A percentile compares a stretch with the other conserved stretches of the same genome.
These are phyloP conservation scores for Argyresthia goedartella DNA, from an alignment of 2,888 invertebrate genomes.

Conservation along the genomic window DNA sequence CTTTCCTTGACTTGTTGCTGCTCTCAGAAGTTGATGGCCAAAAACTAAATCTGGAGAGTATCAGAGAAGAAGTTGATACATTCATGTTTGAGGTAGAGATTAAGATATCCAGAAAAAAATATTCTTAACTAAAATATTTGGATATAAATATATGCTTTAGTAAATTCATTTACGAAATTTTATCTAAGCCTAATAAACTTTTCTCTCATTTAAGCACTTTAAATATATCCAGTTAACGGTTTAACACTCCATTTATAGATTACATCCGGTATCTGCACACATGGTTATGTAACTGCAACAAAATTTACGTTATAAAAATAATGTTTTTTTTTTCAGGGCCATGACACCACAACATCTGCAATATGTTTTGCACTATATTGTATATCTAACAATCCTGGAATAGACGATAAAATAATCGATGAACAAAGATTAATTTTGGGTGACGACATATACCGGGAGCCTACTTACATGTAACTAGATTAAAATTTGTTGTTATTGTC, in stretches of 20 bases:
- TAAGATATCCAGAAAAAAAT: neutral
- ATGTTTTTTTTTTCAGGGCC: slow-evolving; percentile 52
- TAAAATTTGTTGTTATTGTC: too few relatives aligned
- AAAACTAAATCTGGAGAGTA: slow-evolving; percentile 68
- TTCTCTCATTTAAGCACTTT: too few relatives aligned
- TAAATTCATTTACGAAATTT: too few relatives aligned
- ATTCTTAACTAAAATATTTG: too few relatives aligned
- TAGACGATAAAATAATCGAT: slow-evolving; percentile 61
- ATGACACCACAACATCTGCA: slow-evolving; percentile 72
- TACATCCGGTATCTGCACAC: too few relatives aligned
- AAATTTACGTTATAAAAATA: too few relatives aligned
- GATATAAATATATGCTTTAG: too few relatives aligned
- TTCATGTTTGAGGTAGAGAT: slow-evolving; percentile 78
- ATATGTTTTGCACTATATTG: slow-evolving; percentile 60
- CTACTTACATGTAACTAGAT: slow-evolving; percentile 35
- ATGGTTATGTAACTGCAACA: too few relatives aligned
- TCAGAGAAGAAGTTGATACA: slow-evolving; percentile 79
- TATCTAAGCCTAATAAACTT: too few relatives aligned
- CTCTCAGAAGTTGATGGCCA: slow-evolving; percentile 71
- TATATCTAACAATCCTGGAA: slow-evolving; percentile 56
- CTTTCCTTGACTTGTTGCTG: slow-evolving; percentile 77
- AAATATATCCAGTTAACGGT: too few relatives aligned
- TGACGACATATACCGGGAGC: slow-evolving; percentile 37
- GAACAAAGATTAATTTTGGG: slow-evolving; percentile 58
- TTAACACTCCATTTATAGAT: too few relatives aligned